phyloP scores from a whole-genome alignment of 2,888 invertebrate species.

The Orchesellides sinensis region DNA sequence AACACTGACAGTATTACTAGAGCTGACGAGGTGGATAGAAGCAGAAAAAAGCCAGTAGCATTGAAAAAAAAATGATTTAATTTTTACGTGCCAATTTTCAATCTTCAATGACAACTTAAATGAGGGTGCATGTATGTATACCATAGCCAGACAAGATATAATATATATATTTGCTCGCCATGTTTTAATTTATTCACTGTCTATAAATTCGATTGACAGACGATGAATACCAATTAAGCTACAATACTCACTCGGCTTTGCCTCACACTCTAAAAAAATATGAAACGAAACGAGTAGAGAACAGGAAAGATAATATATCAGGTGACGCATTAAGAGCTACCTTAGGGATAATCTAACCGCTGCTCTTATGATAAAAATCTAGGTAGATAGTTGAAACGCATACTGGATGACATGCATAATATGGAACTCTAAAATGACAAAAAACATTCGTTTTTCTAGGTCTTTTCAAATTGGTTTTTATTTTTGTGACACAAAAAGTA shows the following conservation, averaged over 20 bases:
- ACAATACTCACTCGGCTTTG: too few relatives aligned
- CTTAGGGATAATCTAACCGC: neutral
- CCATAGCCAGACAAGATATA: too few relatives aligned
- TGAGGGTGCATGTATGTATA: neutral
- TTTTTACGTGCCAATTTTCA: neutral
- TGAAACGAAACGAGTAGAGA: neutral
- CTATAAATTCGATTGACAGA: conserved; percentile 48
- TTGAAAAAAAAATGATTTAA: conserved; percentile 25
- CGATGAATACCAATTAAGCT: conserved; percentile 66
- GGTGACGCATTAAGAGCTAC: too few relatives aligned
- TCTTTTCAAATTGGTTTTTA: neutral
- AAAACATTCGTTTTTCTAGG: too few relatives aligned
- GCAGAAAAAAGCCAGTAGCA: too few relatives aligned
- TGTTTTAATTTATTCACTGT: conserved; percentile 52
- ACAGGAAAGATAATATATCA: neutral
- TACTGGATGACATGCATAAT: neutral
- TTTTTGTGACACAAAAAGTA: neutral
- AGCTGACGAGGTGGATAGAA: too few relatives aligned
- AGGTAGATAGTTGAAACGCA: neutral
- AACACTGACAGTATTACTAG: too few relatives aligned
- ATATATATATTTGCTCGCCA: conserved; percentile 2
- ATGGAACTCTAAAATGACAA: neutral
- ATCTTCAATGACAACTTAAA: neutral
- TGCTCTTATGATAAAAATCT: neutral
- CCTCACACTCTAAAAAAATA: too few relatives aligned